Evolutionary conservation across 2,888 invertebrate genomes (phyloP).

Genomic region (Lamproptera curius): DNA sequence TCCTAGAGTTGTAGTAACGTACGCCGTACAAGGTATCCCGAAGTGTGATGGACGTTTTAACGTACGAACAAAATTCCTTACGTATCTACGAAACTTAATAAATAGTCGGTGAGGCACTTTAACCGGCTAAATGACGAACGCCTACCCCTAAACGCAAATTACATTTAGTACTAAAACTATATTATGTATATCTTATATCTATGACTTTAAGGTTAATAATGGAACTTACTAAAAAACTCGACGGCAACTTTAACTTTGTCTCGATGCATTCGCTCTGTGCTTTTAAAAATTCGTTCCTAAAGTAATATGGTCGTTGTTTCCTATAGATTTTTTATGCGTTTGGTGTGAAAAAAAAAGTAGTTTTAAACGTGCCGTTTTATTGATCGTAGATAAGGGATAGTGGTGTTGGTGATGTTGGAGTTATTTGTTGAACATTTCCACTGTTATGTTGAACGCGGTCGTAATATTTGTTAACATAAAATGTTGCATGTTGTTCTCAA

Average conservation of each 20-base stretch:
- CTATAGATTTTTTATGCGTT: conserved; percentile 15
- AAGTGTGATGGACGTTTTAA: conserved; percentile 6
- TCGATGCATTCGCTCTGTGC: conserved; percentile 14
- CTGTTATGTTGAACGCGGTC: background rate
- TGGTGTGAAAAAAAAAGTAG: background rate
- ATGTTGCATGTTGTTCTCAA: no score
- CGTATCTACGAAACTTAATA: conserved; percentile 40
- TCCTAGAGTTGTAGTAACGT: conserved; percentile 11
- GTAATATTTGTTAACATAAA: conserved; percentile 3
- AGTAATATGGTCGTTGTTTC: conserved; percentile 20
- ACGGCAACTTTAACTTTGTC: background rate
- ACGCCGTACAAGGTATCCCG: conserved; percentile 6
- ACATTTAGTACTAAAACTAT: conserved; percentile 3
- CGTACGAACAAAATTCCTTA: conserved; percentile 28
- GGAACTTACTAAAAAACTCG: background rate
- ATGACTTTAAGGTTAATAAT: conserved; percentile 7
- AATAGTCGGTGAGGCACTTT: conserved; percentile 38
- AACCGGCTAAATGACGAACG: conserved; percentile 30
- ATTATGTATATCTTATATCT: background rate
- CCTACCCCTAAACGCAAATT: conserved; percentile 20
- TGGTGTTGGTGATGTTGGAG: background rate
- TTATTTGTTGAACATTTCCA: background rate
- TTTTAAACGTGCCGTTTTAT: conserved; percentile 15
- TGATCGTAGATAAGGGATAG: background rate
- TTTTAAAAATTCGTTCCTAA: conserved; percentile 19